Conservation (phyloP, 2,888 invertebrate genomes). For the Epinotia brunnichana region DNA sequence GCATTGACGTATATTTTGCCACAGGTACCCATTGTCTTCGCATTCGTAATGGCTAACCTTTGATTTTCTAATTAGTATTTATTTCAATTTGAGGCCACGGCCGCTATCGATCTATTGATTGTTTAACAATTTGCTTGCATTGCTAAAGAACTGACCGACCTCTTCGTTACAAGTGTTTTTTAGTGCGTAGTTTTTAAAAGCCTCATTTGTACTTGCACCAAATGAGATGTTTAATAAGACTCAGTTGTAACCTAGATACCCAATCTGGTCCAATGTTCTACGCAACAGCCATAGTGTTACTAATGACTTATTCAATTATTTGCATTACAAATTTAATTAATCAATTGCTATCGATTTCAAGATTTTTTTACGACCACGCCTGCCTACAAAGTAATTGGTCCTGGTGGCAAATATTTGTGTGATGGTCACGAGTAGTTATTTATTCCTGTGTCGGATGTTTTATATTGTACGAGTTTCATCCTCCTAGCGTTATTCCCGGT, state of each 20-base stretch:
- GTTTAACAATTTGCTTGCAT: constrained; percentile 56
- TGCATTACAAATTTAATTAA: background rate
- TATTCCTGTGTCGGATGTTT: too few species aligned
- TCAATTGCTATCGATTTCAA: background rate
- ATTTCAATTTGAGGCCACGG: constrained; percentile 59
- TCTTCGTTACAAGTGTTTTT: constrained; percentile 13
- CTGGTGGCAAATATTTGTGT: too few species aligned
- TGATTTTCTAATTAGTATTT: constrained; percentile 43
- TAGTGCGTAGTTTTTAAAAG: constrained; percentile 9
- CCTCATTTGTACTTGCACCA: background rate
- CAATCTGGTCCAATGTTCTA: background rate
- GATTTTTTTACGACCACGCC: too few species aligned
- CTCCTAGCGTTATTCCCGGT: too few species aligned
- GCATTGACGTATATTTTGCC: constrained; percentile 25
- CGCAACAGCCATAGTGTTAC: background rate
- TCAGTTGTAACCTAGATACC: background rate
- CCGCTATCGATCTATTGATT: constrained; percentile 54
- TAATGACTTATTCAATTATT: background rate
- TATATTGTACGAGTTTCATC: too few species aligned
- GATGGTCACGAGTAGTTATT: too few species aligned
- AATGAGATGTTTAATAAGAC: background rate
- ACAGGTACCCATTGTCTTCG: constrained; percentile 31
- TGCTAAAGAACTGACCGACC: constrained; percentile 25
- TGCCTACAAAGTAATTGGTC: too few species aligned
- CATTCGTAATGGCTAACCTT: constrained; percentile 30